Evolutionary conservation across 2,888 invertebrate species (phyloP), one percentile per base, ranked within the genome.

Genomic region (Liodrosophila aerea): DNA sequence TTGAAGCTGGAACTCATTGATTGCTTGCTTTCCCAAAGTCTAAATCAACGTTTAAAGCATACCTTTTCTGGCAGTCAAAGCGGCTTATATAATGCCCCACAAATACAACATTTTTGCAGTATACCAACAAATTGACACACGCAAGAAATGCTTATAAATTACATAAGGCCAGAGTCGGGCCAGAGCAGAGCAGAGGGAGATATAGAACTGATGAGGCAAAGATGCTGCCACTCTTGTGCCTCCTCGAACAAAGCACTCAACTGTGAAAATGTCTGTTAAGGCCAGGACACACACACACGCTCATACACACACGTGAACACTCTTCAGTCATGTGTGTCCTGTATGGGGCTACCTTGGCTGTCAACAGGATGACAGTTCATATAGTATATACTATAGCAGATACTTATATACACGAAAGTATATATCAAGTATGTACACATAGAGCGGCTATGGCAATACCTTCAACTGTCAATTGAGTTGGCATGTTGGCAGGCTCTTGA

Each of bases 261-360:
- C 81, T 81, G 85, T 81, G 85, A 81, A 81, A 81, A 81, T 81
- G 85, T 83, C 85, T 81, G 81, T 83, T 85, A 76, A 80, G 84
- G 80, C 76, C 63, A 72, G 73, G 70, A 78, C 50, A 63, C 73
- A 57, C 59, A 61, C 61, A 69, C 61, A 66, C 52, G 64, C 46
- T 50, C 45, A 53, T 36, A 40, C 39, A 50, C 39, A 15, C 37
- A 62, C 49, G 39, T n/a, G 45, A 39, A 34, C 45, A 49, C 52
- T 49, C 39, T 70, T 57, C 67, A 72, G 53, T 70, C 73, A 64
- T 73, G 76, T 76, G 70, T 61, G 66, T 76, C 61, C 64, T 66
- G 64, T 57, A 64, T 57, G 62, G 68, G 74, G 63, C 74, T 74
- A 83, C 83, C 78, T 85, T 65, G 80, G 65, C 73, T 81, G 81